Conservation (phyloP, 1,140 invertebrate species). For the Drosophila biarmipes region DNA sequence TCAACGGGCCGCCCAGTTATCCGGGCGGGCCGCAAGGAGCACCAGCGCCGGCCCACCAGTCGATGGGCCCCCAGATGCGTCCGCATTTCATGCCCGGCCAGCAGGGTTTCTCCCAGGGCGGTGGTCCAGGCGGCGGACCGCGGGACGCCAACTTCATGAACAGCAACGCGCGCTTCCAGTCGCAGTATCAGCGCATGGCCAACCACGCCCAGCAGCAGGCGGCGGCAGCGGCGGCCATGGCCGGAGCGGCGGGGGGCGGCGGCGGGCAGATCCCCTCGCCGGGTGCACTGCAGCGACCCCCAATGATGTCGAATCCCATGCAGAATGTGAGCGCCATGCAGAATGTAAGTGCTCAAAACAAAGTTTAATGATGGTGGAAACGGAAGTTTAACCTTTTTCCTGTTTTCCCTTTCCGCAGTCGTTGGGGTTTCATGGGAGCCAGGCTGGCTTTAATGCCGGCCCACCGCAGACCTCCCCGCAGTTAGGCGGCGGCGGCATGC, state of each 20-base stretch:
- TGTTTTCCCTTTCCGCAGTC: conserved; percentile 52
- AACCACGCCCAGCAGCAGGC: conserved; percentile 81
- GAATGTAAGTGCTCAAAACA: neutral
- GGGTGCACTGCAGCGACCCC: conserved; percentile 71
- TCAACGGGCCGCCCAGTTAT: conserved; percentile 81
- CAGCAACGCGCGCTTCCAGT: conserved; percentile 79
- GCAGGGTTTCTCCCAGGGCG: conserved; percentile 77
- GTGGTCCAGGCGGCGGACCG: conserved; percentile 72
- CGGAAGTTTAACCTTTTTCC: neutral
- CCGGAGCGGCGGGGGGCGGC: conserved; percentile 60
- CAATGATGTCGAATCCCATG: conserved; percentile 82
- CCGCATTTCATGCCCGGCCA: conserved; percentile 82
- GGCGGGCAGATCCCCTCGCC: conserved; percentile 78
- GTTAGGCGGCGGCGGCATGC: conserved; percentile 68
- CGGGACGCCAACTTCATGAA: conserved; percentile 76
- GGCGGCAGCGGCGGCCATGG: conserved; percentile 76
- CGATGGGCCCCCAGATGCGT: conserved; percentile 78
- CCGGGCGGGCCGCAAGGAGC: conserved; percentile 79
- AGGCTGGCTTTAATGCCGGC: conserved; percentile 81
- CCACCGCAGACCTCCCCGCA: conserved; percentile 77
- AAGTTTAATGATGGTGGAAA: neutral
- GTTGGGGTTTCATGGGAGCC: conserved; percentile 84
- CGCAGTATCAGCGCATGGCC: conserved; percentile 81
- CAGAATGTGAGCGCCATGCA: conserved; percentile 68
- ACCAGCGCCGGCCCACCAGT: conserved; percentile 78